These are phyloP conservation scores for Platerodrilus igneus DNA, from an alignment of 2,888 invertebrate species.

Conservation along the genomic window DNA sequence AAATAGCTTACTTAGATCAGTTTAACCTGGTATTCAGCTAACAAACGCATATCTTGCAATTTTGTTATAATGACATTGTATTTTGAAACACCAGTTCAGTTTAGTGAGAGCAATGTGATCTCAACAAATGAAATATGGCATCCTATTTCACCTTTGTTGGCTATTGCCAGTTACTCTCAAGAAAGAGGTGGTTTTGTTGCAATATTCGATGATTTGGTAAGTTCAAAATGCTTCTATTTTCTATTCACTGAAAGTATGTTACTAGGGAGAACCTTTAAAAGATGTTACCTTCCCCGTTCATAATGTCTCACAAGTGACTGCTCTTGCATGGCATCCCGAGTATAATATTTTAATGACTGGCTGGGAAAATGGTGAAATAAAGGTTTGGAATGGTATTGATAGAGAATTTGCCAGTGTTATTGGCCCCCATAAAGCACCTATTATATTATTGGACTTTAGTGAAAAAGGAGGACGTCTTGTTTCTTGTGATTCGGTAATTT, in stretches of 20 bases:
- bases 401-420: conserved; percentile 62
- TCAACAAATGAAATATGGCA: conserved; percentile 84
- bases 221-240: conserved; percentile 28
- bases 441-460: conserved; percentile 67
- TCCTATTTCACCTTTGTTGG: conserved; percentile 70
- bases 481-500: conserved; percentile 73
- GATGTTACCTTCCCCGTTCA: conserved; percentile 74
- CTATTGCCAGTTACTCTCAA: conserved; percentile 82
- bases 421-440: conserved; percentile 64
- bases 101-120: conserved; percentile 69
- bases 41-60: conserved; percentile 1
- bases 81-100: conserved; percentile 78
- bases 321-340: conserved; percentile 86
- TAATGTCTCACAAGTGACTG: conserved; percentile 73
- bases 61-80: conserved; percentile 66
- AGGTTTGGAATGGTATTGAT: conserved; percentile 72
- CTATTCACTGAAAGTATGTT: not conserved
- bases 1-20: not conserved
- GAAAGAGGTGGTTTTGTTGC: conserved; percentile 85
- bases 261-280: conserved; percentile 68
- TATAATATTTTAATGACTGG: conserved; percentile 76
- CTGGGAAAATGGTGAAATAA: conserved; percentile 90
- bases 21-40: not conserved
- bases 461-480: conserved; percentile 78
- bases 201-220: conserved; percentile 81